phyloP scores from a whole-genome alignment of 1,140 invertebrate species.

The Apis mellifera region DNA sequence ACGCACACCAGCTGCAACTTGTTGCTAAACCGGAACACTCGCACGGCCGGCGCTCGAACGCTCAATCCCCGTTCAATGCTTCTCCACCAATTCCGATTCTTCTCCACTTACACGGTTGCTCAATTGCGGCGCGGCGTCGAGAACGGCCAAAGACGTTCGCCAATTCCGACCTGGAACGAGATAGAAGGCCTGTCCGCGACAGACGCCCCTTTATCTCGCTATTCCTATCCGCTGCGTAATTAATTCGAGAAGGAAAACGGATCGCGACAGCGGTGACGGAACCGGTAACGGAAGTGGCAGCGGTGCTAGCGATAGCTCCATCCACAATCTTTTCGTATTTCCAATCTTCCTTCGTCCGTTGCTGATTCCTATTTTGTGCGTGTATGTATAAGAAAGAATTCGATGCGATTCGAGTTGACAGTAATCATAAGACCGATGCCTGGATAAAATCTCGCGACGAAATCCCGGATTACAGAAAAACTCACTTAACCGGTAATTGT shows the following conservation, averaged over 20 bases:
- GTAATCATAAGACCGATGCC: background rate
- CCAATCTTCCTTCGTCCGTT: too few species aligned
- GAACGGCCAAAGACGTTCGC: background rate
- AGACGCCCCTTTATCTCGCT: slow-evolving; percentile 67
- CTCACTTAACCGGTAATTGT: slow-evolving; percentile 55
- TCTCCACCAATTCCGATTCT: slow-evolving; percentile 12
- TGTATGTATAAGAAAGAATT: too few species aligned
- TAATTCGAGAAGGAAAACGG: slow-evolving; percentile 72
- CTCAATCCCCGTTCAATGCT: slow-evolving; percentile 34
- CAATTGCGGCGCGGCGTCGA: background rate
- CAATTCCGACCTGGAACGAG: background rate
- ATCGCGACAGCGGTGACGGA: slow-evolving; percentile 2
- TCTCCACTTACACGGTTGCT: background rate
- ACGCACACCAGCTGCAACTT: slow-evolving; percentile 70
- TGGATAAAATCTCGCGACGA: slow-evolving; percentile 13
- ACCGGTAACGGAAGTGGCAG: background rate
- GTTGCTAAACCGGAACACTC: slow-evolving; percentile 67
- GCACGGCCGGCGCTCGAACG: slow-evolving; percentile 30
- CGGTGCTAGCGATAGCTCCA: background rate
- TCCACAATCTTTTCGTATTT: too few species aligned
- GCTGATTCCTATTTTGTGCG: too few species aligned
- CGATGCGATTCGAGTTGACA: background rate
- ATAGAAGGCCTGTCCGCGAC: slow-evolving; percentile 68
- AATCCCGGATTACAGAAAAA: slow-evolving; percentile 49
- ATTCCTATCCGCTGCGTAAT: slow-evolving; percentile 70